Base-by-base conservation (phyloP, 1,140 invertebrate genomes). In the Diabrotica virgifera region DNA sequence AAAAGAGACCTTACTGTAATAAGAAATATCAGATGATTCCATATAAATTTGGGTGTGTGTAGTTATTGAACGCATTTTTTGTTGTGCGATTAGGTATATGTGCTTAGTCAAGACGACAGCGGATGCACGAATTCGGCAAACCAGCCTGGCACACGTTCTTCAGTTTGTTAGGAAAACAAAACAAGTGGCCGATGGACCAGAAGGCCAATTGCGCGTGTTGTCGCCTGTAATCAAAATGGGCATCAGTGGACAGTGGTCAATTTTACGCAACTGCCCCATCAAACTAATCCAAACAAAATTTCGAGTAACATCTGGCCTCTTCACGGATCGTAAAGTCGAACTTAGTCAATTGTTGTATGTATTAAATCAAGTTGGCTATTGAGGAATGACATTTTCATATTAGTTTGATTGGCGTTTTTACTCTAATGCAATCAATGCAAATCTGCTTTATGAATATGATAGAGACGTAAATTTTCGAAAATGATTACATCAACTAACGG, bases 371-470 rank as follows among this genome's bases (percentile, higher is more conserved):
- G 36, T 65, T 62, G 52, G 37, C 66, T 51, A 66, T 72, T 69
- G 57, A 65, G 40, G 60, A 62, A 36, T 68, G 71, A 73, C 71
- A 68, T 70, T 71, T 73, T 71, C 70, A 73, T 73, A 71, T 73
- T 71, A 65, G 63, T 60, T 65, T 69, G 63, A 70, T 65, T 56
- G 53, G 36, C 55, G 40, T 55, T 67, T 63, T 69, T 55, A 52
- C 5, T 6, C 52, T 72, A 72, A 72, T 72, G 56, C 62, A 69
- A 66, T 72, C 71, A 72, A n/a, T 72, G 64, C 38, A 62, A 59
- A 24, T 24, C 24, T 24, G 24, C 24, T 24, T 24, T 24, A 24
- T 24, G 24, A 24, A 24, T 24, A 24, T 24, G 24, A 24, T 24
- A 24, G 24, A 24, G 24, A 24, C 24, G 24, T 24, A 24, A 24